These are phyloP conservation scores for Sebastes trivittatus DNA, from an alignment of 2,797 vertebrate species.

Conservation along the genomic window DNA sequence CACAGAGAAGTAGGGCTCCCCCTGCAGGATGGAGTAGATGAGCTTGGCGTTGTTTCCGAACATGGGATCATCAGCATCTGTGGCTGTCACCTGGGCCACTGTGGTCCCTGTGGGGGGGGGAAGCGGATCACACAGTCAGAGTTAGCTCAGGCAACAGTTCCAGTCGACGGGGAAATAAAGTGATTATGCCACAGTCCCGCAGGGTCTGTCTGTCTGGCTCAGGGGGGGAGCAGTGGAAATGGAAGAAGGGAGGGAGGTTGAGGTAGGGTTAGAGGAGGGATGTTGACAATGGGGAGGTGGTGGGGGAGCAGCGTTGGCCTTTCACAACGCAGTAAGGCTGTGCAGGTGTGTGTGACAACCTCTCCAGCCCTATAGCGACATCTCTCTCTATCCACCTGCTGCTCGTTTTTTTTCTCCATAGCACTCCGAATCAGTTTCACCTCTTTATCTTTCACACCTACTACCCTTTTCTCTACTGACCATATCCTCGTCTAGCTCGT, in stretches of 20 bases:
- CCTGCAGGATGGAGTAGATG: conserved; percentile 91
- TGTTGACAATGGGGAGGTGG: conserved; percentile 46
- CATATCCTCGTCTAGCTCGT: conserved; percentile 24
- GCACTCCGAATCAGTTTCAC: conserved; percentile 28
- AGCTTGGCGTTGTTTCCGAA: conserved; percentile 90
- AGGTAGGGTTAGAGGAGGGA: conserved; percentile 28
- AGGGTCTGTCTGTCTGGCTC: conserved; percentile 70
- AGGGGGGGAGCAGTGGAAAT: conserved; percentile 24
- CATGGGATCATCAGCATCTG: conserved; percentile 90
- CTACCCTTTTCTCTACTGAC: conserved; percentile 39
- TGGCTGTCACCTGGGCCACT: conserved; percentile 93
- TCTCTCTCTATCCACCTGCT: conserved; percentile 53
- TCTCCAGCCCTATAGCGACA: conserved; percentile 52
- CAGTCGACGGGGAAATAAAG: conserved; percentile 75
- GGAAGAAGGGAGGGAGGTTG: conserved; percentile 19
- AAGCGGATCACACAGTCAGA: conserved; percentile 47
- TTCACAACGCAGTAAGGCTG: conserved; percentile 34
- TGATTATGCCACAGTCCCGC: conserved; percentile 72
- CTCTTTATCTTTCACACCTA: conserved; percentile 54
- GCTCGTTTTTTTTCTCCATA: conserved; percentile 33
- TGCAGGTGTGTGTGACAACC: conserved; percentile 72
- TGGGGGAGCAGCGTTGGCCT: conserved; percentile 23
- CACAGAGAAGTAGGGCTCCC: conserved; percentile 96
- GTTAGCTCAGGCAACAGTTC: conserved; percentile 62
- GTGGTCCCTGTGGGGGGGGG: conserved; percentile 85